Conservation (phyloP, 2,113 vertebrate genomes). For the Perccottus glenii region DNA sequence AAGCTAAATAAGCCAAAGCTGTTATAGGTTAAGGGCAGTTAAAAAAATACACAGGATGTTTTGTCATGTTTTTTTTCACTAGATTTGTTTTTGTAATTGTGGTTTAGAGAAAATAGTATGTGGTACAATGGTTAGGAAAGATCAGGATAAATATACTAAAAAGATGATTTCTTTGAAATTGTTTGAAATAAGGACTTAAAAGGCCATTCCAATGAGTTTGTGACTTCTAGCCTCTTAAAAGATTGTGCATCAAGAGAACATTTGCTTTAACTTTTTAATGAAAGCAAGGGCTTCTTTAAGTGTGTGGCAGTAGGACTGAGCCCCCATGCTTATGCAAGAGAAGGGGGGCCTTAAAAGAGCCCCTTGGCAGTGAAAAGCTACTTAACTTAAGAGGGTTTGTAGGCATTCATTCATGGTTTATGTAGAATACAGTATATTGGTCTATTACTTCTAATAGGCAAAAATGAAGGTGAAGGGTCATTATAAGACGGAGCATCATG, state of each 20-base stretch:
- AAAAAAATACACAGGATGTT: conserved; percentile 67
- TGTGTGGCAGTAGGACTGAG: conserved; percentile 50
- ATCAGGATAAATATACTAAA: conserved; percentile 45
- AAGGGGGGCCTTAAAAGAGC: conserved; percentile 62
- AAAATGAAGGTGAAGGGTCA: too few relatives aligned
- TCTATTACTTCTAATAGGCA: not conserved
- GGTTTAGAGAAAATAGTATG: not conserved
- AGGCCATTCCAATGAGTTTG: conserved; percentile 35
- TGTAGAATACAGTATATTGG: too few relatives aligned
- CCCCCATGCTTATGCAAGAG: conserved; percentile 59
- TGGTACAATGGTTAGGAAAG: conserved; percentile 32
- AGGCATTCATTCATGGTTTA: too few relatives aligned
- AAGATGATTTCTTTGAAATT: conserved; percentile 54
- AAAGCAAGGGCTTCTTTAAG: conserved; percentile 56
- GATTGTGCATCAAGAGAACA: conserved; percentile 61
- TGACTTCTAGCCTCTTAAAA: conserved; percentile 39
- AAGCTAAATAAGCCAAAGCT: conserved; percentile 77
- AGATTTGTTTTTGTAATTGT: conserved; percentile 37
- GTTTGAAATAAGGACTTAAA: conserved; percentile 66
- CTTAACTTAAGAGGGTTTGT: not conserved
- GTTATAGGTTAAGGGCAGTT: conserved; percentile 65
- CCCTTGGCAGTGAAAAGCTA: too few relatives aligned
- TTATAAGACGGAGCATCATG: conserved; percentile 19
- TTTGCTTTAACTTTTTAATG: conserved; percentile 62
- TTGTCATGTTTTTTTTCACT: conserved; percentile 41